phyloP scores from a whole-genome alignment of 2,888 invertebrate species.

The Thereva unica region DNA sequence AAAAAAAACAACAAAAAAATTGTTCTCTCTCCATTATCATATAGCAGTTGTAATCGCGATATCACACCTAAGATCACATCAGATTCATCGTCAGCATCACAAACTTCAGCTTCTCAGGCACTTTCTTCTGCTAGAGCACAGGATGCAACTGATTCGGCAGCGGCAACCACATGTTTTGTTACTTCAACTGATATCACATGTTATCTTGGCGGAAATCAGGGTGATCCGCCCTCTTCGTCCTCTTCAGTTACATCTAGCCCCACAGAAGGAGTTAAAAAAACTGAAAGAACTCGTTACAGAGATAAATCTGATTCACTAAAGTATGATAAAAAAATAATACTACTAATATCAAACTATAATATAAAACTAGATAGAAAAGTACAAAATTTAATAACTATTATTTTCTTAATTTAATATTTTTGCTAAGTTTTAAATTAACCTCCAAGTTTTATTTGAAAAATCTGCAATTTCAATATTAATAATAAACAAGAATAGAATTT shows the following conservation, averaged over 20 bases:
- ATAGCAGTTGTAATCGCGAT: constrained; percentile 19
- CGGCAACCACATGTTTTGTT: constrained; percentile 9
- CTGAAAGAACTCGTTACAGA: constrained; percentile 49
- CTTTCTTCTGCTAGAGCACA: not conserved
- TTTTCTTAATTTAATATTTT: not conserved
- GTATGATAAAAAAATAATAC: constrained; percentile 47
- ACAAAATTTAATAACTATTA: constrained; percentile 7
- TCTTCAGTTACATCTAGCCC: constrained; percentile 38
- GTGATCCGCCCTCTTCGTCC: constrained; percentile 24
- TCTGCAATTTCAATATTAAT: not conserved
- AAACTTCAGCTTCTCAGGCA: constrained; percentile 11
- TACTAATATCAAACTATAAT: too few relatives aligned
- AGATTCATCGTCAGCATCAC: not conserved
- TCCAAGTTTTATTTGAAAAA: not conserved
- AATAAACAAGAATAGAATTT: too few relatives aligned
- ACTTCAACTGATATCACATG: constrained; percentile 15
- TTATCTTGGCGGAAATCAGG: not conserved
- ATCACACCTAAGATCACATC: constrained; percentile 2
- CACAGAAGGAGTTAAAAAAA: constrained; percentile 39
- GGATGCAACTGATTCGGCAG: constrained; percentile 2
- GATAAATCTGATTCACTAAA: constrained; percentile 55
- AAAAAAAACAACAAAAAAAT: constrained; percentile 9
- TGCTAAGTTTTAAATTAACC: not conserved
- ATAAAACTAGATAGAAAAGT: not conserved
- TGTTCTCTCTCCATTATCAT: constrained; percentile 27